A percentile compares a stretch with the other conserved stretches of the same genome.
Conservation (phyloP, 2,113 vertebrate genomes). For the Eulemur rufifrons region DNA sequence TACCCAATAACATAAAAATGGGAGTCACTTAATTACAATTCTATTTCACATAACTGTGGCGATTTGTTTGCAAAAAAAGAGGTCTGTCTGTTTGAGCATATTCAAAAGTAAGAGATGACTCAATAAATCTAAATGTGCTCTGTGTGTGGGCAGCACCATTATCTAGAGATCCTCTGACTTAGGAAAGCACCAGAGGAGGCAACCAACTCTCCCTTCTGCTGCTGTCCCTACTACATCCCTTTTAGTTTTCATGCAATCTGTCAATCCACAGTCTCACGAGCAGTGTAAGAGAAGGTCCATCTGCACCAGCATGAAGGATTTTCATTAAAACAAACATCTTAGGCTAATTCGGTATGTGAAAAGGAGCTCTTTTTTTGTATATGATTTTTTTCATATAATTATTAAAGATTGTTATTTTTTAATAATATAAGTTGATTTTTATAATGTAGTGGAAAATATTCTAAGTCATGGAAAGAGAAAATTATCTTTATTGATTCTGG, state of each 20-base stretch:
- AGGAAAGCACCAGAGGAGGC: neutral
- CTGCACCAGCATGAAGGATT: neutral
- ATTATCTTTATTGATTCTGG: neutral
- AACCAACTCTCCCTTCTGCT: neutral
- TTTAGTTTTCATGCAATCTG: neutral
- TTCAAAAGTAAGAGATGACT: neutral
- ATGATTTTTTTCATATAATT: neutral
- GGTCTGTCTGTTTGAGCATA: neutral
- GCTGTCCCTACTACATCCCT: neutral
- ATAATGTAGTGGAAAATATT: neutral
- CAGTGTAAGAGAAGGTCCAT: neutral
- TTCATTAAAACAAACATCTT: neutral
- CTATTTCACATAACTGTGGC: neutral
- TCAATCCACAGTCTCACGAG: neutral
- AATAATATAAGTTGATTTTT: neutral
- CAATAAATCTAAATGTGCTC: neutral
- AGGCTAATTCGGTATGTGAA: neutral
- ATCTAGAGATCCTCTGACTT: neutral
- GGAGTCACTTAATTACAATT: neutral
- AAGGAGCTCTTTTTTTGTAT: neutral
- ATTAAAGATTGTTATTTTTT: neutral
- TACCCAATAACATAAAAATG: neutral
- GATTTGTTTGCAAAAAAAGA: neutral
- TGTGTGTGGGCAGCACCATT: neutral
- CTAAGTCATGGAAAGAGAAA: neutral